phyloP scores from a whole-genome alignment of 2,113 vertebrate species.

The Lycocorax pyrrhopterus region DNA sequence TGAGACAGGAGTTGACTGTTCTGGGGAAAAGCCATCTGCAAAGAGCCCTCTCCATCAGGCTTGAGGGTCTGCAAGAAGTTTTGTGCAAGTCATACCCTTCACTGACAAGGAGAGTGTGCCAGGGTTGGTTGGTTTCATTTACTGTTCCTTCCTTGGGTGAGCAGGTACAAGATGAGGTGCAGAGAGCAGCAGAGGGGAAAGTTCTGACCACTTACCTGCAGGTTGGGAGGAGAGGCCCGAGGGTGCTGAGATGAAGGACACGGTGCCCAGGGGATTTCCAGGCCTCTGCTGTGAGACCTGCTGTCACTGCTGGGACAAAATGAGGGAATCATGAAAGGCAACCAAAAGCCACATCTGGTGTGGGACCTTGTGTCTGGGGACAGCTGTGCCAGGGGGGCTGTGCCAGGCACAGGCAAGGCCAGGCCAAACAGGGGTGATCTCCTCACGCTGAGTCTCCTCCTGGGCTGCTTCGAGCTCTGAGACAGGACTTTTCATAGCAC shows the following conservation, averaged over 20 bases:
- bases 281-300: background rate
- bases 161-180: background rate
- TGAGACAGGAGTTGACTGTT: background rate
- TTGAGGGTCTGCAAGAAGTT: background rate
- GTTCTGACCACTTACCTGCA: background rate
- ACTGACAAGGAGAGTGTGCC: background rate
- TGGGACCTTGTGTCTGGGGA: background rate
- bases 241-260: background rate
- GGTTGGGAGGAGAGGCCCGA: background rate
- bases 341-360: background rate
- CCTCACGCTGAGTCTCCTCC: fast-evolving
- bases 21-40: background rate
- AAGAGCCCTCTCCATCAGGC: background rate
- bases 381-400: background rate
- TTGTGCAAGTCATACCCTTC: background rate
- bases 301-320: background rate
- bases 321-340: fast-evolving
- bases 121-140: background rate
- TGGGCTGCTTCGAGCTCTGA: background rate
- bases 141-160: fast-evolving
- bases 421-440: background rate
- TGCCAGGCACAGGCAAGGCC: background rate
- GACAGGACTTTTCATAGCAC: background rate
- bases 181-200: background rate
- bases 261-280: fast-evolving